These are phyloP conservation scores for Scopus umbretta DNA, from an alignment of 2,113 vertebrate genomes.

Conservation along the genomic window DNA sequence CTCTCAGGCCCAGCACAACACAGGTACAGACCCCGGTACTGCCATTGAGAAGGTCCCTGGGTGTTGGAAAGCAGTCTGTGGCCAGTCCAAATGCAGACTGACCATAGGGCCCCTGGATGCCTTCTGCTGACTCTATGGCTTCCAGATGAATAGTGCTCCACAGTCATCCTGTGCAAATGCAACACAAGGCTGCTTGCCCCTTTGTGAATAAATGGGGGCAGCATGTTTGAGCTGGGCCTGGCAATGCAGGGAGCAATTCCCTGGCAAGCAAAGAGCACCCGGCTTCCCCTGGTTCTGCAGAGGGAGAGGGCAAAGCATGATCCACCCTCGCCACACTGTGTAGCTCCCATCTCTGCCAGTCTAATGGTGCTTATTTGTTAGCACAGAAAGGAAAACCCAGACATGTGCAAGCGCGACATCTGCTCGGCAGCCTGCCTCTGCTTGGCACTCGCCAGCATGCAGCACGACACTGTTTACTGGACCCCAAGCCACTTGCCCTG, in stretches of 20 bases:
- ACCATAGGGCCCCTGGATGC: background rate
- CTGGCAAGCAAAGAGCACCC: background rate
- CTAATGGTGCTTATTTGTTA: conserved; percentile 29
- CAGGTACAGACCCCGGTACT: background rate
- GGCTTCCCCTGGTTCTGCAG: background rate
- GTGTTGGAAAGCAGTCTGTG: background rate
- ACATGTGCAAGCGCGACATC: conserved; percentile 17
- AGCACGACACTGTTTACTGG: background rate
- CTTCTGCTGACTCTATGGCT: background rate
- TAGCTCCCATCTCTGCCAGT: background rate
- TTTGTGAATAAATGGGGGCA: background rate
- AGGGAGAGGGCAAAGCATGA: background rate
- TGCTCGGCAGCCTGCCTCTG: background rate
- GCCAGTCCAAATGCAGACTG: background rate
- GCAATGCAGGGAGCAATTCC: background rate
- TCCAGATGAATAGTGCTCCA: background rate
- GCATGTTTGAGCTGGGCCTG: background rate
- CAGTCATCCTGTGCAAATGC: background rate
- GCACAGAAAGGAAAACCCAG: conserved; percentile 25
- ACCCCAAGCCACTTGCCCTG: fast-evolving
- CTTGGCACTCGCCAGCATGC: background rate
- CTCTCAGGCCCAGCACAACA: background rate
- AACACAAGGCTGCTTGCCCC: background rate
- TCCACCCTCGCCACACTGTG: background rate
- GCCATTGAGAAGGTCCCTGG: background rate